These are phyloP conservation scores for Pomacea canaliculata DNA, from an alignment of 2,888 invertebrate genomes.

Conservation along the genomic window DNA sequence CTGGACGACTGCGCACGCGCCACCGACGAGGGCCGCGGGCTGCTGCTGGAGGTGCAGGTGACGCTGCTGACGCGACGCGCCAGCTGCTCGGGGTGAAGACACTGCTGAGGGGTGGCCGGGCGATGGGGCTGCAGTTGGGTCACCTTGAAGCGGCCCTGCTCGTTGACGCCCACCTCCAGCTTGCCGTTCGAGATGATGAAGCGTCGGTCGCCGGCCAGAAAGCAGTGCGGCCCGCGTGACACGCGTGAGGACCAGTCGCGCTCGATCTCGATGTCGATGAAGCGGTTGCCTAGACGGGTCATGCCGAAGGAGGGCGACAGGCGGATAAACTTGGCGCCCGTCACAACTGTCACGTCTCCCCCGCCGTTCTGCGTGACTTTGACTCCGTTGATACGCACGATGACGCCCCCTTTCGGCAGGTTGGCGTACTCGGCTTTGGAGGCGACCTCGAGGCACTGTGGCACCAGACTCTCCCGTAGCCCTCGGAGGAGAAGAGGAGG, in stretches of 20 bases:
- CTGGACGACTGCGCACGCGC: slow-evolving; percentile 14
- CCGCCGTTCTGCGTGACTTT: slow-evolving; percentile 64
- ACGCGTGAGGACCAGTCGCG: slow-evolving; percentile 59
- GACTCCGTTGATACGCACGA: slow-evolving; percentile 67
- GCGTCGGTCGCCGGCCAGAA: slow-evolving; percentile 50
- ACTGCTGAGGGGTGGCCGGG: slow-evolving; percentile 36
- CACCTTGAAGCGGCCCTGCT: slow-evolving; percentile 45
- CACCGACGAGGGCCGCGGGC: slow-evolving; percentile 15
- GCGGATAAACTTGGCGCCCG: slow-evolving; percentile 67
- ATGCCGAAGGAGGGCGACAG: slow-evolving; percentile 63
- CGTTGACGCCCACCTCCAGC: slow-evolving; percentile 55
- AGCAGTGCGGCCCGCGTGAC: slow-evolving; percentile 53
- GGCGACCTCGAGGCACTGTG: slow-evolving; percentile 62
- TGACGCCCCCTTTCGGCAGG: slow-evolving; percentile 58
- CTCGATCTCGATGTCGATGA: slow-evolving; percentile 69
- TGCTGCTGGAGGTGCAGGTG: slow-evolving; percentile 11
- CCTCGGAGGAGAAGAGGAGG: slow-evolving; percentile 63
- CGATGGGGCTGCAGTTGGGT: slow-evolving; percentile 43
- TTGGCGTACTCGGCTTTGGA: slow-evolving; percentile 64
- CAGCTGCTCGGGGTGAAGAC: slow-evolving; percentile 24
- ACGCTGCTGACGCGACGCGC: slow-evolving; percentile 20
- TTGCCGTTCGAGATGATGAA: slow-evolving; percentile 53
- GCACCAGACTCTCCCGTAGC: slow-evolving; percentile 64
- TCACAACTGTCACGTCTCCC: slow-evolving; percentile 67
- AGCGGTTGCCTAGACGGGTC: slow-evolving; percentile 64